A percentile compares a stretch with the other conserved stretches of the same genome.
Evolutionary conservation across 2,888 invertebrate genomes (phyloP).

Genomic region (Anodontia alba): DNA sequence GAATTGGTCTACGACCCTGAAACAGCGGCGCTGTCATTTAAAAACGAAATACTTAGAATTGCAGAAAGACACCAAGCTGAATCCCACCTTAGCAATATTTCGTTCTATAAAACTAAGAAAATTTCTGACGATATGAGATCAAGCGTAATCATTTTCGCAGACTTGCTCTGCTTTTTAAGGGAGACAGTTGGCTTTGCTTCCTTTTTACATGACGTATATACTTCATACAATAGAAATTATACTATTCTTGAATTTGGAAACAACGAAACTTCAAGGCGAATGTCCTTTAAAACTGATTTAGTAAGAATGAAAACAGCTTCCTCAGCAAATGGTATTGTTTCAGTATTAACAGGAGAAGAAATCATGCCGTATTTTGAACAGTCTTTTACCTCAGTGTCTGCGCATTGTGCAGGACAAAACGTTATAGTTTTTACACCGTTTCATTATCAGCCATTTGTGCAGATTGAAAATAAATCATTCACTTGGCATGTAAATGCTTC

Average conservation of each 20-base stretch:
- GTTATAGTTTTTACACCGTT: not conserved
- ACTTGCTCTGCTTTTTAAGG: not conserved
- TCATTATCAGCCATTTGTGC: slow-evolving; percentile 1
- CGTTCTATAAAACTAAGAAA: not conserved
- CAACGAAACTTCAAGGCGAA: not conserved
- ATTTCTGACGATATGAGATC: not conserved
- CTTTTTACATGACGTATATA: not conserved
- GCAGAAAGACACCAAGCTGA: not conserved
- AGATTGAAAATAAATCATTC: slow-evolving; percentile 5
- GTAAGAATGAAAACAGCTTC: not conserved
- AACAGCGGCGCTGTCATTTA: not conserved
- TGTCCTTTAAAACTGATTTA: not conserved
- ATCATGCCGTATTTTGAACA: not conserved
- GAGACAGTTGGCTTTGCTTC: too few species aligned
- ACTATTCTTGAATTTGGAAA: not conserved
- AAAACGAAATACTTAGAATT: not conserved
- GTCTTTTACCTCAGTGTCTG: not conserved
- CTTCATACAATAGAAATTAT: not conserved
- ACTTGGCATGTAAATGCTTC: slow-evolving; percentile 11
- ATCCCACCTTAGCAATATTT: not conserved
- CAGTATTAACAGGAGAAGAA: not conserved
- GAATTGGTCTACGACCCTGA: not conserved
- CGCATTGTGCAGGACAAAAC: not conserved
- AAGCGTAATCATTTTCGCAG: not conserved
- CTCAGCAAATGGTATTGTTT: not conserved